Evolutionary conservation across 2,113 vertebrate genomes (phyloP), one percentile per base, ranked within the genome.

Genomic region (Garra rufa): DNA sequence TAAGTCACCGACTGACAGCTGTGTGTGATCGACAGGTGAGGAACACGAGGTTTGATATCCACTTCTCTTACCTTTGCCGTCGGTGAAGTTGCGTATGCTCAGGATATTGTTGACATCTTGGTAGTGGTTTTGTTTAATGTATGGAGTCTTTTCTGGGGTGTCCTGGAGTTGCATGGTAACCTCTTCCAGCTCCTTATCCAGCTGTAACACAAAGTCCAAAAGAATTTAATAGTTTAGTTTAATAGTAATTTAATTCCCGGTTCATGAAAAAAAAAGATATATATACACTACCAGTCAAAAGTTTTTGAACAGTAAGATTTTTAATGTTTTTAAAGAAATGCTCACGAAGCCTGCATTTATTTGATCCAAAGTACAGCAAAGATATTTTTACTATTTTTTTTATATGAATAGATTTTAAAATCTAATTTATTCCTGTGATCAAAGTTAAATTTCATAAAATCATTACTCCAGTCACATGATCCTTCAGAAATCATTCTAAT

Each of bases 141-240:
- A 99, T 3, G 97, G 98, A 19, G 97, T 98, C 94, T 99, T 99
- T 92, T 99, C 98, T 13, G 98, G 98, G 0, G 98, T 99, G 94
- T 99, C 98, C 92, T 99, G 98, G 84, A 99, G 96, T 91, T 99
- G 98, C 98, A 99, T 99, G 86, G 98, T 99, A 86, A 99, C 97
- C 87, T 99, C 97, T 92, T 99, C 98, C 89, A 99, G 93, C 90
- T 99, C 97, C 90, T 99, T 99, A 92, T 99, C 98, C 93, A 99
- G 89, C 98, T 99, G 88, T 82, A 83, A 85, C 43, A 26, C 82
- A 83, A 44, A 78, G 14, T 65, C 9, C 55, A 46, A 79, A 26
- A 34, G 5, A 30, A 38, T 69, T 17, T 21, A 26, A 55, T 8
- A 2, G 8, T 55, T 55, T 55, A 52, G 19, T 52, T 50, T 50